Evolutionary conservation across 1,140 invertebrate species (phyloP).

Genomic region (Micrasema minimum): DNA sequence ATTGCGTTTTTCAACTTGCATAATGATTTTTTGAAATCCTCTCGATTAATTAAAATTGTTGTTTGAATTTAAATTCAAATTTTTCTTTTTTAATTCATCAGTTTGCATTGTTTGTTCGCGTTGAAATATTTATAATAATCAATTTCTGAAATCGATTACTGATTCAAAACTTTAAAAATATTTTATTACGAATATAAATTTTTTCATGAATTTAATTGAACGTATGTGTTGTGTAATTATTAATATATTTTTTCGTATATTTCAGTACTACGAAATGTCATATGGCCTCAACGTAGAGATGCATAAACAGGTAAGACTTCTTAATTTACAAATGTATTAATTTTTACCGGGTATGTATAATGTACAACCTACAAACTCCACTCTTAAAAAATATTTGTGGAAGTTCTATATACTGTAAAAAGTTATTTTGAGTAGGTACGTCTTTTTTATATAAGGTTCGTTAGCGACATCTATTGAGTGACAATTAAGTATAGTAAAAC

Average conservation of each 20-base stretch:
- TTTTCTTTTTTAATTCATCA: background rate
- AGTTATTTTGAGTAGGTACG: background rate
- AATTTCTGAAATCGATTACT: background rate
- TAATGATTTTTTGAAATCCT: no score
- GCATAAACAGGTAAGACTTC: constrained; percentile 93
- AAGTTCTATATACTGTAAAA: background rate
- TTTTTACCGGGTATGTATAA: background rate
- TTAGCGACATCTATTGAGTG: background rate
- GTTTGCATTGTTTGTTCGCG: background rate
- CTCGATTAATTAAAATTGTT: no score
- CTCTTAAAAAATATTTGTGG: background rate
- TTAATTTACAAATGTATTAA: background rate
- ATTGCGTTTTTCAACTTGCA: no score
- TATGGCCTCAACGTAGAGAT: constrained; percentile 99
- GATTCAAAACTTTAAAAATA: background rate
- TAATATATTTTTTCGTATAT: constrained; percentile 65
- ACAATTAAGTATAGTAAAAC: background rate
- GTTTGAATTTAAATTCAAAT: background rate
- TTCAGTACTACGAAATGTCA: constrained; percentile 99
- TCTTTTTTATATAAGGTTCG: background rate
- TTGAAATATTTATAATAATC: background rate
- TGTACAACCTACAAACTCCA: background rate
- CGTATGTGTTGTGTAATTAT: background rate
- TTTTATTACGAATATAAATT: background rate
- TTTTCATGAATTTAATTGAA: background rate